These are phyloP conservation scores for Mustela erminea DNA, from an alignment of 2,797 vertebrate species.

Conservation along the genomic window DNA sequence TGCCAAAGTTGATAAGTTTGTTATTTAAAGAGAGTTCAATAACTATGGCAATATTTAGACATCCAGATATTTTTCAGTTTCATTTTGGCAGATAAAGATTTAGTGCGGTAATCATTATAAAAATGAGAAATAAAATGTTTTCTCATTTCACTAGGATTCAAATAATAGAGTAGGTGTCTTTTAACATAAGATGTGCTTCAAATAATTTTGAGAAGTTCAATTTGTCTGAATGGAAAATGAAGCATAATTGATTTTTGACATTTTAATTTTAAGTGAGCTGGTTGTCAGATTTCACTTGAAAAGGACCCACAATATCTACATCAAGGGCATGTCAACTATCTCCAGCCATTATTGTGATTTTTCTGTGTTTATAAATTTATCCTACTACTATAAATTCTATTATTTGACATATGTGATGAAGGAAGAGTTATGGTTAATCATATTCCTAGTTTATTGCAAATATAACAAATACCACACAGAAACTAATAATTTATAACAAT, in stretches of 20 bases:
- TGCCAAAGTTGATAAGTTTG: neutral
- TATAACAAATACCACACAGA: neutral
- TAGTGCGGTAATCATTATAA: constrained; percentile 15
- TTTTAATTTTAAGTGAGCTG: constrained; percentile 77
- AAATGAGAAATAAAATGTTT: constrained; percentile 74
- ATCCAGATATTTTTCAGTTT: constrained; percentile 46
- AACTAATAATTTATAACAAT: constrained; percentile 26
- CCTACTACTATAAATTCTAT: constrained; percentile 54
- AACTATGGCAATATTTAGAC: constrained; percentile 64
- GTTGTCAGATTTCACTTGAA: constrained; percentile 70
- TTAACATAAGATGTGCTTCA: constrained; percentile 74
- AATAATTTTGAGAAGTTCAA: constrained; percentile 73
- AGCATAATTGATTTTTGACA: constrained; percentile 80
- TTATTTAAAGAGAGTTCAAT: constrained; percentile 59
- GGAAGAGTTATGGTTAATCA: neutral
- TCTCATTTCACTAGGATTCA: constrained; percentile 62
- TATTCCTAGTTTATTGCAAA: constrained; percentile 53
- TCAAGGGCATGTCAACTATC: constrained; percentile 64
- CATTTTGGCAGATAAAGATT: constrained; percentile 57
- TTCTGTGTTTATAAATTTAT: constrained; percentile 55
- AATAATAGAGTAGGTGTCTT: constrained; percentile 76
- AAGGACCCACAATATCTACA: constrained; percentile 55
- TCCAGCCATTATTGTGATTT: constrained; percentile 72
- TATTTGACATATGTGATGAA: constrained; percentile 43
- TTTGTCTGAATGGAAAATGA: constrained; percentile 74